Conservation (phyloP, 2,113 vertebrate genomes). For the Chaenogobius annularis region DNA sequence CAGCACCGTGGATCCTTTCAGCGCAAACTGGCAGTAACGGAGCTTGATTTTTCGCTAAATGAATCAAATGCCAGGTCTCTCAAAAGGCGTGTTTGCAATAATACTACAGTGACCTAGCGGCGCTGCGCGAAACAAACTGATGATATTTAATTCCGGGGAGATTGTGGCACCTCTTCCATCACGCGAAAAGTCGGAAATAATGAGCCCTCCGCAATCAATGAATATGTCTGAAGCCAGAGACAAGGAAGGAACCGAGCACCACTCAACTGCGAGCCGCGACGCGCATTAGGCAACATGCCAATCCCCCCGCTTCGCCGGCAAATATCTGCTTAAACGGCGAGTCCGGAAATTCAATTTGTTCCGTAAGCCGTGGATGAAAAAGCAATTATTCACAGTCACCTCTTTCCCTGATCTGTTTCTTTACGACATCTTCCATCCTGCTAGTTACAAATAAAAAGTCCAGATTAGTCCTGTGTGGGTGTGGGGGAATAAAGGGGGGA, state of each 20-base stretch:
- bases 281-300: conserved; percentile 65
- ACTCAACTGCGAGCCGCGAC: conserved; percentile 52
- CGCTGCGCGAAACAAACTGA: conserved; percentile 48
- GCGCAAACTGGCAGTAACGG: conserved; percentile 43
- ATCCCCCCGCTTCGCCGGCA: conserved; percentile 51
- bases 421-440: conserved; percentile 69
- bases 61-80: conserved; percentile 41
- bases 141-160: conserved; percentile 53
- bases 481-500: background rate
- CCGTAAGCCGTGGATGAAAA: conserved; percentile 76
- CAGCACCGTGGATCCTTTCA: conserved; percentile 44
- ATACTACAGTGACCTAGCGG: conserved; percentile 29
- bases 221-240: conserved; percentile 48
- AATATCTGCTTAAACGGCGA: conserved; percentile 73
- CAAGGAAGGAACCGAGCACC: conserved; percentile 20
- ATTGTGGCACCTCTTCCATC: conserved; percentile 53
- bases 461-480: conserved; percentile 65
- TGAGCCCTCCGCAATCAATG: conserved; percentile 62
- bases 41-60: conserved; percentile 49
- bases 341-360: conserved; percentile 80
- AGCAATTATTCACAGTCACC: conserved; percentile 78
- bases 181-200: conserved; percentile 68
- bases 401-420: conserved; percentile 78
- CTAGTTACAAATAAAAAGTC: conserved; percentile 66
- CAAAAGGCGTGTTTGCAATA: conserved; percentile 43